Evolutionary conservation across 2,113 vertebrate genomes (phyloP), one percentile per base, ranked within the genome.

Genomic region (Myodes glareolus): DNA sequence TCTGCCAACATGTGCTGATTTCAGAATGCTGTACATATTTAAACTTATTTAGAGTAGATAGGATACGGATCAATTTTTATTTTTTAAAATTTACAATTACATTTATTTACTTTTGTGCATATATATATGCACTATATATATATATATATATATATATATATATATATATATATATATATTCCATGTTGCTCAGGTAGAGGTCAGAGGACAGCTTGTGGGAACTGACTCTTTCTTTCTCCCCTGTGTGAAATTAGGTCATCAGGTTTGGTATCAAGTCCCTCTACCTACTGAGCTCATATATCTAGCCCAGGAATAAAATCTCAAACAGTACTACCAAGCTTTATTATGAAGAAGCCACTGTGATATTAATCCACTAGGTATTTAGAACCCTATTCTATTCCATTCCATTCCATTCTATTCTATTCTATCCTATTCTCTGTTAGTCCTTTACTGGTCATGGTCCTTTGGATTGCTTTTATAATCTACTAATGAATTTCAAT

Each of bases 341-440:
- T 93, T 77, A 87, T 93, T 97, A 84, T 90, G 11, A 94, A 77
- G 27, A 94, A 77, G 27, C 11, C 14, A 63, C 8, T 86, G 93
- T 58, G 50, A 16, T 65, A 91, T 68, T 81, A 89, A 19, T 77
- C 19, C 0, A 29, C 58, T 45, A 67, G 17, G 27, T 67, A 67
- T 67, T 67, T 68, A 36, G 29, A 16, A 77, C 16, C 45, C 7
- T 47, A 63, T 33, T 80, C 42, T 90, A 73, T 81, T 84, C 23
- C 76, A 55, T 72, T 45, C 4, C 29, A 76, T 6, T 45, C 23
- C 27, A 76, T 27, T 65, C 1, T 67, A 4, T 36, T 70, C 5
- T 47, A 29, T n/a, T 88, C 65, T 61, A 70, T 29, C 81, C 61
- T 92, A 70, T 78, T 94, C 21, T 65, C 29, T 80, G 8, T 70